Base-by-base conservation (phyloP, 2,797 vertebrate species). In the Acanthis flammea region DNA sequence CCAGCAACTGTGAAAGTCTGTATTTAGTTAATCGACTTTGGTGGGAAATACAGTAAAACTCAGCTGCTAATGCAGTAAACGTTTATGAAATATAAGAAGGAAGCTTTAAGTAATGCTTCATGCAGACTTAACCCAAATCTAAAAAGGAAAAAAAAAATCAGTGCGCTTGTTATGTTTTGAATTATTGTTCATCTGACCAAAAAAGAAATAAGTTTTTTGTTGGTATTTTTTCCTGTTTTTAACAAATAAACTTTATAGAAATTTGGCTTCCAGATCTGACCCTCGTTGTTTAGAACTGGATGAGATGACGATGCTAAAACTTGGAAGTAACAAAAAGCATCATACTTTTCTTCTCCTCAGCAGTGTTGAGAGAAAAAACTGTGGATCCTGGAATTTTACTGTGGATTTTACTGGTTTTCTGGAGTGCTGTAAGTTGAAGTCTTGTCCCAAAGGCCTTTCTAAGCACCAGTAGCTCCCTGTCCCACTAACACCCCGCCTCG, bases 231-330 rank as follows among this genome's bases (percentile, higher is more conserved):
- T 4, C 19, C 47, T 75, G 27, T 77, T 88, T 81, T 91, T 89
- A 85, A 91, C 61, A 70, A 92, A 89, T 87, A 70, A 78, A 84
- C 76, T 96, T 95, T 73, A 21, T 76, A 94, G 95, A 95, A 94
- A 61, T 92, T 10, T 8, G 37, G 41, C 77, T 90, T 95, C 51
- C 68, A 78, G 63, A 83, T 88, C 61, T 63, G 51, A 33, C 76
- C n/a, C 50, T 72, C 54, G 53, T 86, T 76, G 70, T 90, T 96
- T 77, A 80, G 89, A 96, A 66, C 54, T 95, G 87, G 85, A 95
- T 51, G 92, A 82, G 94, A 90, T 92, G 92, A 86, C 90, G 92
- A 16, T 84, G 72, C 50, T 45, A 35, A 63, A 81, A 63, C 57
- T 65, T 80, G 92, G 41, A 74, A 77, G 58, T 45, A 41, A 31